Conservation (phyloP, 2,797 vertebrate species). For the Parotocinclus haroldoi region DNA sequence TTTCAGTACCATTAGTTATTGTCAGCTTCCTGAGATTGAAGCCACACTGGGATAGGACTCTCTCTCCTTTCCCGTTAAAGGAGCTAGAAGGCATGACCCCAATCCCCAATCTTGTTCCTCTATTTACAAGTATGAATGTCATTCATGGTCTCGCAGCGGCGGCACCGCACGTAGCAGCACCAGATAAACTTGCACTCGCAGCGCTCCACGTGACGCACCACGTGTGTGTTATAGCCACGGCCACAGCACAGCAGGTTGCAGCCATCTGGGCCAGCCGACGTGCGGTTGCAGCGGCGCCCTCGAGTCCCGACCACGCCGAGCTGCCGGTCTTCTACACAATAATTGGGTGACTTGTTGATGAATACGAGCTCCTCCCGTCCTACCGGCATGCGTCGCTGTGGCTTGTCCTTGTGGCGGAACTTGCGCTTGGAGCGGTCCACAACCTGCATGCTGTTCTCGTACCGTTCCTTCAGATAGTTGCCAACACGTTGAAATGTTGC, state of each 20-base stretch:
- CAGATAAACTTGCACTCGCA: slow-evolving; percentile 96
- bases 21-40: too few species aligned
- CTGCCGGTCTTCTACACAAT: slow-evolving; percentile 85
- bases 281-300: slow-evolving; percentile 88
- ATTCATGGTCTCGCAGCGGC: slow-evolving; percentile 91
- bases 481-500: slow-evolving; percentile 88
- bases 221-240: slow-evolving; percentile 91
- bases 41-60: too few species aligned
- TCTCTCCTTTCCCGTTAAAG: too few species aligned
- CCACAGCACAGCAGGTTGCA: slow-evolving; percentile 96
- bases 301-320: slow-evolving; percentile 83
- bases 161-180: slow-evolving; percentile 95
- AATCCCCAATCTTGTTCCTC: not conserved
- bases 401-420: slow-evolving; percentile 78
- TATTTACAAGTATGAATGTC: slow-evolving; percentile 96
- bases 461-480: slow-evolving; percentile 85
- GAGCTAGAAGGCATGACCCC: too few species aligned
- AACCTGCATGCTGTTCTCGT: slow-evolving; percentile 88
- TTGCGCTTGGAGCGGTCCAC: slow-evolving; percentile 77
- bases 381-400: slow-evolving; percentile 67
- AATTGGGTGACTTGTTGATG: slow-evolving; percentile 91
- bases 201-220: slow-evolving; percentile 85
- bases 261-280: slow-evolving; percentile 78
- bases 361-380: slow-evolving; percentile 83
- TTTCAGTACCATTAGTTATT: too few species aligned